Percentiles rank a stretch among this genome's conserved stretches.
These are phyloP conservation scores for Bettongia penicillata DNA, from an alignment of 2,113 vertebrate species.

Conservation along the genomic window DNA sequence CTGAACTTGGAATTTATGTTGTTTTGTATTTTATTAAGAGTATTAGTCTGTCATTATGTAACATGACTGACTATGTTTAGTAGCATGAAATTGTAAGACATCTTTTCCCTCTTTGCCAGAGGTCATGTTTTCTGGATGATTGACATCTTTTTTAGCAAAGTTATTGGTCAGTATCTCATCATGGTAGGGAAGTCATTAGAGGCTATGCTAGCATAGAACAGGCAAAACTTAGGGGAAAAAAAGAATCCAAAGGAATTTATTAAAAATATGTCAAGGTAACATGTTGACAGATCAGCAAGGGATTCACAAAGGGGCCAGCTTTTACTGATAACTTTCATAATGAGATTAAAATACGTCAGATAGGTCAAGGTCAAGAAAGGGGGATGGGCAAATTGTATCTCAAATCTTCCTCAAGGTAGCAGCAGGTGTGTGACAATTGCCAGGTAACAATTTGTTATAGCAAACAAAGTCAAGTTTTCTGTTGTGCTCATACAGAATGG, in stretches of 20 bases:
- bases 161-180: neutral
- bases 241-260: neutral
- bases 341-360: neutral
- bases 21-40: neutral
- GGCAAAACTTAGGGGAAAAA: neutral
- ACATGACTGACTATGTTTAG: neutral
- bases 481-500: neutral
- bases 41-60: neutral
- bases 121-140: neutral
- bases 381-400: neutral
- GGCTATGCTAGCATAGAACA: neutral
- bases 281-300: neutral
- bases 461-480: neutral
- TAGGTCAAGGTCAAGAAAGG: neutral
- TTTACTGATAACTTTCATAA: neutral
- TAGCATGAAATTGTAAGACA: neutral
- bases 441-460: neutral
- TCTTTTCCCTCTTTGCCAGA: neutral
- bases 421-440: too few species aligned
- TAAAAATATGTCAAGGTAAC: neutral
- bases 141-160: neutral
- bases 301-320: neutral
- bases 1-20: neutral
- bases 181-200: neutral
- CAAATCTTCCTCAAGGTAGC: neutral